Base-by-base conservation (phyloP, 2,113 vertebrate genomes). In the Albula goreensis region DNA sequence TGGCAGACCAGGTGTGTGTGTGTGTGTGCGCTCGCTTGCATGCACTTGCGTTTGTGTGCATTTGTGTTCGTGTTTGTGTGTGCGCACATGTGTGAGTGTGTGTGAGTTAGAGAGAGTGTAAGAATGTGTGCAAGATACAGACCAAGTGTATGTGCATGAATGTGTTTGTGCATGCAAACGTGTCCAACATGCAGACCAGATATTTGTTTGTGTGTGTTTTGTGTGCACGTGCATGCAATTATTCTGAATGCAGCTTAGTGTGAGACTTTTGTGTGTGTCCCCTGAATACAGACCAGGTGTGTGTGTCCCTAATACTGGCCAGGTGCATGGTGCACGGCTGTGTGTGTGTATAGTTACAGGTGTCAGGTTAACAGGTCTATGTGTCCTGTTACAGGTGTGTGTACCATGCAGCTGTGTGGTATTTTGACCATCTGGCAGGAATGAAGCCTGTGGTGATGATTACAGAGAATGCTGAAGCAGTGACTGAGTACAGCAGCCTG, bases 341-440 rank as follows among this genome's bases (percentile, higher is more conserved):
- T 56, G 78, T 41, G 50, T 52, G 31, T 84, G 51, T 88, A 78
- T 84, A 22, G 87, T 51, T 85, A 88, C 92, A 74, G 89, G 91
- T 92, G 84, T 78, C 0, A 41, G 31, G 31, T 41, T 41, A 41
- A 41, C 31, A 41, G 31, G 31, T 41, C 31, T 41, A 41, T 41
- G 31, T 41, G 31, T 41, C 31, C 89, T 90, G 90, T 81, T 89
- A 70, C 89, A 99, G 98, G 96, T 98, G 96, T 89, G 97, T 99
- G 90, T 99, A 99, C 91, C 93, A 93, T 4, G 97, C 98, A 31
- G 97, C 98, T 0, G 98, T 96, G 48, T 99, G 98, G 98, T 99
- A 99, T 91, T 95, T 97, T 50, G 94, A 96, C 86, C 98, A 99
- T 94, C 96, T 97, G 89, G 93, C 93, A 83, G 95, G 96, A n/a